Percentiles rank a stretch among this genome's conserved stretches.
Conservation (phyloP, 30 jellyfish, hydroid and myxozoan species). For the Pelagia noctiluca region DNA sequence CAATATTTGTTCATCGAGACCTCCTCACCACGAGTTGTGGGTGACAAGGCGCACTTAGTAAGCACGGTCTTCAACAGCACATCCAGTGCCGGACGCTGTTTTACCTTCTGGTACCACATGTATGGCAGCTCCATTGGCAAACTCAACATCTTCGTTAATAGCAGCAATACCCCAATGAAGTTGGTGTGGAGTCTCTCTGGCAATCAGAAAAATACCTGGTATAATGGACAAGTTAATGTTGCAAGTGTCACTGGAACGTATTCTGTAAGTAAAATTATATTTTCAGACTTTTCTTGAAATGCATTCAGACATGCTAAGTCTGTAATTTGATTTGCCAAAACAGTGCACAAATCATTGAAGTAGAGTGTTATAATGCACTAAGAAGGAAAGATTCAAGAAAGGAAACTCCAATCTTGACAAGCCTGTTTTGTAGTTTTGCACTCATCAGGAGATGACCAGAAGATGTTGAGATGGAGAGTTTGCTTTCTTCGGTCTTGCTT, state of each 20-base stretch:
- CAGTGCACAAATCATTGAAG: too few relatives aligned
- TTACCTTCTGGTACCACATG: slow-evolving; percentile 97
- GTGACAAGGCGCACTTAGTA: slow-evolving; percentile 85
- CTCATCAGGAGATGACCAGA: too few relatives aligned
- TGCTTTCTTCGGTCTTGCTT: too few relatives aligned
- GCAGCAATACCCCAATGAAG: slow-evolving; percentile 31
- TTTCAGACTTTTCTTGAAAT: background rate
- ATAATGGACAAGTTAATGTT: slow-evolving; percentile 84
- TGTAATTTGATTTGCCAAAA: too few relatives aligned
- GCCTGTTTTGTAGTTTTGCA: too few relatives aligned
- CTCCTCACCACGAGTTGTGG: slow-evolving; percentile 80
- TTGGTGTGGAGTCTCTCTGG: slow-evolving; percentile 83
- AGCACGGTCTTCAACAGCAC: slow-evolving; percentile 88
- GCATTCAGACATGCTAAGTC: background rate
- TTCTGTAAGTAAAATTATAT: slow-evolving; percentile 43
- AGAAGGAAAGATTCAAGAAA: too few relatives aligned
- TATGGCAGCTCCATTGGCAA: slow-evolving; percentile 90
- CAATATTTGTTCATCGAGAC: slow-evolving; percentile 82
- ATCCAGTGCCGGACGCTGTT: slow-evolving; percentile 72
- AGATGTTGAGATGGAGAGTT: too few relatives aligned
- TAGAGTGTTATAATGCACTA: too few relatives aligned
- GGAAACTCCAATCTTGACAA: too few relatives aligned
- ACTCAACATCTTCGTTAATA: slow-evolving; percentile 75
- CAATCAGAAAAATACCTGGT: slow-evolving; percentile 71
- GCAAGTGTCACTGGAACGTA: slow-evolving; percentile 68